Evolutionary conservation across 2,113 vertebrate species (phyloP).

Genomic region (Heteronetta atricapilla): DNA sequence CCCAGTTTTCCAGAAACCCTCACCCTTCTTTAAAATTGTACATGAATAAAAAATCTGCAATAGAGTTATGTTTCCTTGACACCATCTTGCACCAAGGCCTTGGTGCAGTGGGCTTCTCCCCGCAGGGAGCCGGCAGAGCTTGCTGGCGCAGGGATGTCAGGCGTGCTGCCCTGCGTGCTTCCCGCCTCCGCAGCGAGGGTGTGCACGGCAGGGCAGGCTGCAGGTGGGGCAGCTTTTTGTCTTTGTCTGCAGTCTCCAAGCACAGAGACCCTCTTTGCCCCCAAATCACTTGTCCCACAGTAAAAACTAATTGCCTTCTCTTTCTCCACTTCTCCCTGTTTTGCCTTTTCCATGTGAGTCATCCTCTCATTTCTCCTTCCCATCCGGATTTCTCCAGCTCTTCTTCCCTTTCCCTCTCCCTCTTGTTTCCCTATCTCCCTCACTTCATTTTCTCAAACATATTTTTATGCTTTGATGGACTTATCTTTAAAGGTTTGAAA

Average conservation of each 20-base stretch:
- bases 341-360: not conserved
- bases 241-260: not conserved
- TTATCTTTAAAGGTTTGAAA: not conserved
- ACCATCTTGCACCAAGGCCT: not conserved
- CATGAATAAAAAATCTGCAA: not conserved
- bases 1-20: not conserved
- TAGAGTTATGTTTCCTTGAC: not conserved
- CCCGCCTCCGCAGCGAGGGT: too few species aligned
- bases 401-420: not conserved
- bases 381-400: not conserved
- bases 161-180: too few species aligned
- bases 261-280: not conserved
- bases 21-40: not conserved
- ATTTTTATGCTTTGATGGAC: not conserved
- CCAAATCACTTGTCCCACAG: not conserved
- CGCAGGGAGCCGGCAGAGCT: not conserved
- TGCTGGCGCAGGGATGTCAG: accelerated
- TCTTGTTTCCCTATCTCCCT: not conserved
- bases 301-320: not conserved
- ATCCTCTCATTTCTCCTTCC: not conserved
- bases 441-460: not conserved
- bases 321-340: not conserved
- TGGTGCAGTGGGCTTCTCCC: not conserved
- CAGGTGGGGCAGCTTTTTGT: too few species aligned
- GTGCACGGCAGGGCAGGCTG: too few species aligned